Evolutionary conservation across 1,140 invertebrate genomes (phyloP).

Genomic region (Lepidurus arcticus): DNA sequence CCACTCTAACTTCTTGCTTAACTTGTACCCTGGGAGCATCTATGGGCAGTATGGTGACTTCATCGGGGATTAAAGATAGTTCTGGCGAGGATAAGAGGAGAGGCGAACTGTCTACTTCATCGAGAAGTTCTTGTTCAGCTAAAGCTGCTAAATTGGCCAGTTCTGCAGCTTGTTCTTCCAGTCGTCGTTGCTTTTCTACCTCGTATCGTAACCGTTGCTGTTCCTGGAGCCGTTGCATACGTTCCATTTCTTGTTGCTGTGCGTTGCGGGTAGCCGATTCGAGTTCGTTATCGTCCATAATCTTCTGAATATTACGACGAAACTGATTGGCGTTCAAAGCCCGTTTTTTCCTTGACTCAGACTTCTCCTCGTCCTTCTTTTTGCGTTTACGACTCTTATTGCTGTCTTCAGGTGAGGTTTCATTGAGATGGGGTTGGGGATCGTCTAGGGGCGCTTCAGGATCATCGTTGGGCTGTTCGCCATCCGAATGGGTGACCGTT

Average conservation of each 20-base stretch:
- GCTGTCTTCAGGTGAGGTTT: conserved; percentile 26
- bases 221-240: conserved; percentile 48
- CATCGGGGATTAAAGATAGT: not conserved
- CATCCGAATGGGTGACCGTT: not conserved
- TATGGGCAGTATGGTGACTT: conserved; percentile 26
- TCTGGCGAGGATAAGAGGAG: not conserved
- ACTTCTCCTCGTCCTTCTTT: conserved; percentile 39
- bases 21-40: not conserved
- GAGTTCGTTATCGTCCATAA: conserved; percentile 84
- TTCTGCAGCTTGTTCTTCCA: conserved; percentile 75
- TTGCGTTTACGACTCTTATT: conserved; percentile 32
- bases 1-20: conserved; percentile 17
- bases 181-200: conserved; percentile 53
- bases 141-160: conserved; percentile 23
- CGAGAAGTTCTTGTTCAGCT: conserved; percentile 28
- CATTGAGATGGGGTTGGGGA: not conserved
- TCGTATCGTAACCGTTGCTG: conserved; percentile 36
- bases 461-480: not conserved
- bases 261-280: conserved; percentile 87
- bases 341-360: conserved; percentile 36
- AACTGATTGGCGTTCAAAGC: conserved; percentile 48
- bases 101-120: conserved; percentile 24
- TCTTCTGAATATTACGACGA: conserved; percentile 78
- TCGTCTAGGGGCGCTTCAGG: not conserved
- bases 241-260: conserved; percentile 84